Evolutionary conservation across 2,888 invertebrate genomes (phyloP).

Genomic region (Hydrotaea diabolus): DNA sequence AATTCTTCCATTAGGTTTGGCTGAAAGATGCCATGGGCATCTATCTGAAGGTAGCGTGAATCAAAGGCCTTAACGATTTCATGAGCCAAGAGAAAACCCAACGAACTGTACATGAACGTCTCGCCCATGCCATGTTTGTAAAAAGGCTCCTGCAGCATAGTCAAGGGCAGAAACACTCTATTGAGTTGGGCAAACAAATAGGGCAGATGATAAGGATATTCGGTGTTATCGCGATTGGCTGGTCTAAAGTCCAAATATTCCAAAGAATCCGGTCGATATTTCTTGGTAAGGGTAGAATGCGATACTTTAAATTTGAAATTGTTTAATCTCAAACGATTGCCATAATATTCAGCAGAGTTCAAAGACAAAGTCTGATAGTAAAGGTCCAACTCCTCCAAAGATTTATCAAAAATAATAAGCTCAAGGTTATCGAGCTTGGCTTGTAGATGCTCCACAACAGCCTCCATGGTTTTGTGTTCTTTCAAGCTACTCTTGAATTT

Average conservation of each 20-base stretch:
- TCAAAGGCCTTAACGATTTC: background rate
- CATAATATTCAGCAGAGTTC: background rate
- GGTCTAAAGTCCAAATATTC: background rate
- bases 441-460: background rate
- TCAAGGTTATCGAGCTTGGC: background rate
- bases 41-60: background rate
- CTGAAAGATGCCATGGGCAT: background rate
- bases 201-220: background rate
- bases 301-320: background rate
- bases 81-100: constrained; percentile 10
- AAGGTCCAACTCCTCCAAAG: background rate
- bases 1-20: no score
- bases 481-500: background rate
- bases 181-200: background rate
- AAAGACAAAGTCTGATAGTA: background rate
- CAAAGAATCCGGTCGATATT: background rate
- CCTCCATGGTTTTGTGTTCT: no score
- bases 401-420: background rate
- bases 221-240: no score
- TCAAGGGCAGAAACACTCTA: background rate
- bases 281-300: background rate
- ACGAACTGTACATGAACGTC: background rate
- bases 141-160: background rate
- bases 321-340: background rate
- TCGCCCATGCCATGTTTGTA: background rate